Evolutionary conservation across 2,113 vertebrate species (phyloP).

Genomic region (Psilopsiagon aurifrons): DNA sequence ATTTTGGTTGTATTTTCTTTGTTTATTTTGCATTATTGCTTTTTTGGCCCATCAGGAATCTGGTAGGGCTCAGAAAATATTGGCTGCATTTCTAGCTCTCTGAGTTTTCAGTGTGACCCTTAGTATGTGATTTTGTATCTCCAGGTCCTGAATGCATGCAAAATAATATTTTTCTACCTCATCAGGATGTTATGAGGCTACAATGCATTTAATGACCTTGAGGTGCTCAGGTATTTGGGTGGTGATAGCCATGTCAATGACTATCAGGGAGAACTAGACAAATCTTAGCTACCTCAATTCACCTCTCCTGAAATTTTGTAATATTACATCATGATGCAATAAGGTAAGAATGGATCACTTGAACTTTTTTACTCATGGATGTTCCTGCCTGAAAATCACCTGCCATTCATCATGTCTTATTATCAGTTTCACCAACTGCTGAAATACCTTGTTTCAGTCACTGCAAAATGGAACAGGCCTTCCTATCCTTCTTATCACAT

Average conservation of each 20-base stretch:
- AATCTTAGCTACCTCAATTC: background rate
- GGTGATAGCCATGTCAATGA: background rate
- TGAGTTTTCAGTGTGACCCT: background rate
- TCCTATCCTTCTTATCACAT: background rate
- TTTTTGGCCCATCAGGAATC: background rate
- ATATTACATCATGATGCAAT: background rate
- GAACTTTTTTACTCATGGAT: background rate
- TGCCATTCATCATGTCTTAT: background rate
- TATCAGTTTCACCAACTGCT: background rate
- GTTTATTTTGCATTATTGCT: background rate
- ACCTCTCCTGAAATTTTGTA: background rate
- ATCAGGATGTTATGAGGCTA: background rate
- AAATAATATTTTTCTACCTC: background rate
- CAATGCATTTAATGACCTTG: background rate
- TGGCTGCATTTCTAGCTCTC: background rate
- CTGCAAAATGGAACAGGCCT: background rate
- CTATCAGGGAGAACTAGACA: background rate
- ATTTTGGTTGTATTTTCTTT: background rate
- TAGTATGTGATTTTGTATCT: background rate
- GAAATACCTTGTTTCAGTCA: background rate
- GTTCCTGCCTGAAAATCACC: background rate
- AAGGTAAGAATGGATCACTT: background rate
- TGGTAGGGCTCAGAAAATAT: background rate
- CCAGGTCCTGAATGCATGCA: background rate
- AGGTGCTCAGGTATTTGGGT: background rate